Conservation (phyloP, 2,797 vertebrate genomes). For the Chelon labrosus region DNA sequence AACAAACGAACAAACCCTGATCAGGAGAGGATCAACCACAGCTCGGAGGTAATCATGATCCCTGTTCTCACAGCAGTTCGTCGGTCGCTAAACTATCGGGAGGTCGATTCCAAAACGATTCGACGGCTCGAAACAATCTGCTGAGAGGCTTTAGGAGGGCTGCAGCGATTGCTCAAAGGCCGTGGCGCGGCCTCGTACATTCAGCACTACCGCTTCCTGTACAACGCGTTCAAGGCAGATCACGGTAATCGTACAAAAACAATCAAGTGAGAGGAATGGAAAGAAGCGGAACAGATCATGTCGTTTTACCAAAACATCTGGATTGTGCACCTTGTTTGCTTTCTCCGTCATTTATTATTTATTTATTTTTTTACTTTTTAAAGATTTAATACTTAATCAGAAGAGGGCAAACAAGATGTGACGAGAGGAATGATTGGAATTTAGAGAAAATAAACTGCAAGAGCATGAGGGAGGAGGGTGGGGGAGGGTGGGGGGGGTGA, state of each 20-base stretch:
- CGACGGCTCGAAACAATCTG: constrained; percentile 43
- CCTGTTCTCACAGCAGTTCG: constrained; percentile 35
- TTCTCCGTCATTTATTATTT: constrained; percentile 57
- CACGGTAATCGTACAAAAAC: constrained; percentile 67
- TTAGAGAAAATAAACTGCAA: constrained; percentile 6
- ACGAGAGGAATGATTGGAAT: constrained; percentile 51
- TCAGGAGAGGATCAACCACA: constrained; percentile 38
- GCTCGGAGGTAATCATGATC: constrained; percentile 48
- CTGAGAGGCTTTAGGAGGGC: constrained; percentile 64
- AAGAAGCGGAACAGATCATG: constrained; percentile 26
- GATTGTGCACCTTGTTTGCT: constrained; percentile 74
- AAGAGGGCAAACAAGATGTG: constrained; percentile 13
- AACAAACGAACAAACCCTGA: constrained; percentile 51
- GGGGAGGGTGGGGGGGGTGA: constrained; percentile 55
- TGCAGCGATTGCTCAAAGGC: constrained; percentile 54
- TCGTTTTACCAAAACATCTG: constrained; percentile 59
- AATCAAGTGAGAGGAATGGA: constrained; percentile 18
- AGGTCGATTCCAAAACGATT: too few relatives aligned
- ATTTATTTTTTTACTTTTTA: constrained; percentile 12
- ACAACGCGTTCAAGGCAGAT: constrained; percentile 79
- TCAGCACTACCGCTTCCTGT: constrained; percentile 55
- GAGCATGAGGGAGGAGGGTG: constrained; percentile 51
- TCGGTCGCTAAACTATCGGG: constrained; percentile 25
- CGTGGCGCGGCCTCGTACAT: constrained; percentile 29
- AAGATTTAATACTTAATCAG: constrained; percentile 67